These are phyloP conservation scores for Oscheius onirici DNA, from an alignment of 2,888 invertebrate genomes.

Conservation along the genomic window DNA sequence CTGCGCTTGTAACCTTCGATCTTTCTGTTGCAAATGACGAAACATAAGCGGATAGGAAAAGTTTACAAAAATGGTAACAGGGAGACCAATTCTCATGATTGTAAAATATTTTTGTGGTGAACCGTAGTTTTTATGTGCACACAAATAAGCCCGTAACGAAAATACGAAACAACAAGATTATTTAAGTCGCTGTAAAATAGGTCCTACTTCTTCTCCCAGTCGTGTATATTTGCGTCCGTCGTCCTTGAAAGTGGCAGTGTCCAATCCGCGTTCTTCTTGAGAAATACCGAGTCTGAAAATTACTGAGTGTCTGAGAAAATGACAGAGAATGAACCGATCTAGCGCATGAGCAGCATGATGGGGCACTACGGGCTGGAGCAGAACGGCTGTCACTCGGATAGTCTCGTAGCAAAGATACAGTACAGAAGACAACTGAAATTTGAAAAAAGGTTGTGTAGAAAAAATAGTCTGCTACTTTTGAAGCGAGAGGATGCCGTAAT, in stretches of 20 bases:
- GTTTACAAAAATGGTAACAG: no score
- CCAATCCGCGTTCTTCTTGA: constrained; percentile 40
- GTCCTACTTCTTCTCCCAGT: constrained; percentile 10
- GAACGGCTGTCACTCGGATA: constrained; percentile 82
- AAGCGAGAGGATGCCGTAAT: no score
- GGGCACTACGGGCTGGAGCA: constrained; percentile 88
- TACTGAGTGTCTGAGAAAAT: no score
- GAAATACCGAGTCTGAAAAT: constrained; percentile 50
- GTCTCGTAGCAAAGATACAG: constrained; percentile 87
- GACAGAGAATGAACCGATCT: constrained; percentile 58
- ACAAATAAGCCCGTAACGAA: no score
- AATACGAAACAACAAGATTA: background rate
- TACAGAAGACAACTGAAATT: constrained; percentile 76
- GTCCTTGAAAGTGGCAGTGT: constrained; percentile 42
- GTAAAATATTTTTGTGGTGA: no score
- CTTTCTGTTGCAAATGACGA: no score
- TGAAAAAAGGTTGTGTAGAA: background rate
- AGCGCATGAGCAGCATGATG: constrained; percentile 79
- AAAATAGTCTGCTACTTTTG: background rate
- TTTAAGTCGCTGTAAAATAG: constrained; percentile 13
- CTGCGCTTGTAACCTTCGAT: no score
- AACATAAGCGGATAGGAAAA: no score
- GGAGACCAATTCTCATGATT: no score
- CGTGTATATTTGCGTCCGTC: background rate
- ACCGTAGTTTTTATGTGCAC: no score